Conservation (phyloP, 2,888 invertebrate genomes). For the Parnassius mnemosyne region DNA sequence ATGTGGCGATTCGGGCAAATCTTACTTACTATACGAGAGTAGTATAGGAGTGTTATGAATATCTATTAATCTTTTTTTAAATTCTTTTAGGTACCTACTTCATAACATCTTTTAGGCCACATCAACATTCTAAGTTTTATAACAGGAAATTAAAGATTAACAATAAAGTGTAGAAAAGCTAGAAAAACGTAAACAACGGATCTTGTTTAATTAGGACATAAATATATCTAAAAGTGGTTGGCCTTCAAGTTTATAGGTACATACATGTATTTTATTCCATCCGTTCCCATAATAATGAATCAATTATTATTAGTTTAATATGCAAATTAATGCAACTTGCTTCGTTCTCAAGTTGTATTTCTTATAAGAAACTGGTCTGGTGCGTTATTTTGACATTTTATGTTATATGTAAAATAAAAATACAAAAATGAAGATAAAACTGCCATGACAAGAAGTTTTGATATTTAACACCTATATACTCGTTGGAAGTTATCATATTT, state of each 20-base stretch:
- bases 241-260: slow-evolving; percentile 47
- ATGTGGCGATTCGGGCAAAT: too few species aligned
- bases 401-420: background rate
- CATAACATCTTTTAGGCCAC: too few species aligned
- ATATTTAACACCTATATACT: too few species aligned
- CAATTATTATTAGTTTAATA: slow-evolving; percentile 55
- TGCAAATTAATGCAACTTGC: slow-evolving; percentile 63
- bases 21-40: too few species aligned
- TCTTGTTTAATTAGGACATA: slow-evolving; percentile 18
- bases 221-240: slow-evolving; percentile 43
- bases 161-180: too few species aligned
- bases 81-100: too few species aligned
- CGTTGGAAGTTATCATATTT: too few species aligned
- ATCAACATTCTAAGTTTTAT: too few species aligned
- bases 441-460: too few species aligned
- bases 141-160: too few species aligned
- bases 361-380: slow-evolving; percentile 19
- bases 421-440: background rate
- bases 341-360: slow-evolving; percentile 47
- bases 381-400: slow-evolving; percentile 1
- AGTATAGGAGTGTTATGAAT: too few species aligned
- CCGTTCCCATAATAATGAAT: slow-evolving; percentile 59
- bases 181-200: slow-evolving; percentile 1
- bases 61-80: too few species aligned
- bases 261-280: slow-evolving; percentile 49